A percentile compares a stretch with the other conserved stretches of the same genome.
These are phyloP conservation scores for Glyphotaelius pellucidus DNA, from an alignment of 2,888 invertebrate genomes.

Conservation along the genomic window DNA sequence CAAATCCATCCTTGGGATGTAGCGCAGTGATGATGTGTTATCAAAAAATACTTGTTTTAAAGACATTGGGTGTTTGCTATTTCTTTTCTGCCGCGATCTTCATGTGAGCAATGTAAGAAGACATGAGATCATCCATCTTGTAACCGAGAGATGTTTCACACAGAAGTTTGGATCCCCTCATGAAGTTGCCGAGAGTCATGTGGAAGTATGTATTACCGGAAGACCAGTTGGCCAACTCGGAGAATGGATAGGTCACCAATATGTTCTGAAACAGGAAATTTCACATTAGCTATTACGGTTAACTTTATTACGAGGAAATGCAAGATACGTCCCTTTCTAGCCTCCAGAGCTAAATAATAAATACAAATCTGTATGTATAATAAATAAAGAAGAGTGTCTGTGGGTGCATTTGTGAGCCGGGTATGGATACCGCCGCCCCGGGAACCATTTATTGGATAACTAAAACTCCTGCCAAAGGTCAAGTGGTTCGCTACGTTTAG, in stretches of 20 bases:
- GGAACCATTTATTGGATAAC: no score
- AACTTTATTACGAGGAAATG: background rate
- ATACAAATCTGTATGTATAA: no score
- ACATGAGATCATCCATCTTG: constrained; percentile 97
- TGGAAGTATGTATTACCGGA: constrained; percentile 97
- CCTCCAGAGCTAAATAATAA: background rate
- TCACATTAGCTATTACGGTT: background rate
- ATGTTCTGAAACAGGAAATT: constrained; percentile 80
- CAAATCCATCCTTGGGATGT: background rate
- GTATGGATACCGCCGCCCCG: no score
- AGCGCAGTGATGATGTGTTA: background rate
- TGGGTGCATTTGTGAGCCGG: no score
- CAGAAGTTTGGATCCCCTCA: constrained; percentile 91
- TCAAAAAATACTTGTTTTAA: background rate
- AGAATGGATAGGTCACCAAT: constrained; percentile 90
- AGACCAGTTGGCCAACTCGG: constrained; percentile 95
- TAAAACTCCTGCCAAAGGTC: no score
- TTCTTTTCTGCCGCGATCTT: constrained; percentile 66
- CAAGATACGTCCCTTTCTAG: background rate
- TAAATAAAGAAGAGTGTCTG: no score
- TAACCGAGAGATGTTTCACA: constrained; percentile 96
- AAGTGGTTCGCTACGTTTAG: no score
- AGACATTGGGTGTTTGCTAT: background rate
- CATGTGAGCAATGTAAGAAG: constrained; percentile 85
- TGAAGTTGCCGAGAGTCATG: constrained; percentile 95